Conservation (phyloP, 2,888 invertebrate species). For the Ptychoptera albimana region DNA sequence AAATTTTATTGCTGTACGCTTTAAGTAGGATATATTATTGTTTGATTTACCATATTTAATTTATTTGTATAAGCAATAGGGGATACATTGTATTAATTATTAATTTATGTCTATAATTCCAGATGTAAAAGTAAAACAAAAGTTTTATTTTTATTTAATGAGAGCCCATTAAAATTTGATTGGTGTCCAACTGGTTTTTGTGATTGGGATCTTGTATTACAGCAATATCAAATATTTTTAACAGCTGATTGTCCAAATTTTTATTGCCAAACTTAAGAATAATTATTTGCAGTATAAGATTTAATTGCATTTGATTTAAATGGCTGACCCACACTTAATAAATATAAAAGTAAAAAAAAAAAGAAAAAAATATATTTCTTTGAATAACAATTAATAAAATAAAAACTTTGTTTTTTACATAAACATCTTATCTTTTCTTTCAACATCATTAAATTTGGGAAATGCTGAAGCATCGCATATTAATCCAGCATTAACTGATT, state of each 20-base stretch:
- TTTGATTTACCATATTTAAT: no score
- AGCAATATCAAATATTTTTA: conserved; percentile 34
- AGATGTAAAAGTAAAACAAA: conserved; percentile 15
- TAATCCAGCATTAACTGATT: not conserved
- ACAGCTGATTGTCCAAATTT: conserved; percentile 15
- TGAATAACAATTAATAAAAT: no score
- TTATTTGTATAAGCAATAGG: no score
- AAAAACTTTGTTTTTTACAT: no score
- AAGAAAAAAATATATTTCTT: not conserved
- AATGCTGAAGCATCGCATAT: not conserved
- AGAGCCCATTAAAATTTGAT: conserved; percentile 41
- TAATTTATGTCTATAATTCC: conserved; percentile 4
- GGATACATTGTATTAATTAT: no score
- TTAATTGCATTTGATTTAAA: not conserved
- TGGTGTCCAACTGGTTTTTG: conserved; percentile 59
- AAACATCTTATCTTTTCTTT: not conserved
- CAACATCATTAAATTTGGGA: not conserved
- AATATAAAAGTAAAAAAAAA: not conserved
- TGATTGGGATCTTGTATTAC: conserved; percentile 45
- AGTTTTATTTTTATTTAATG: conserved; percentile 49
- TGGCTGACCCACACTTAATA: not conserved
- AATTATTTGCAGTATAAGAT: not conserved
- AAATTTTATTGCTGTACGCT: conserved; percentile 59
- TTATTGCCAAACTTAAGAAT: no score
- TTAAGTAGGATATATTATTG: conserved; percentile 34